Conservation (phyloP, 2,888 invertebrate genomes). For the Epinotia demarniana region DNA sequence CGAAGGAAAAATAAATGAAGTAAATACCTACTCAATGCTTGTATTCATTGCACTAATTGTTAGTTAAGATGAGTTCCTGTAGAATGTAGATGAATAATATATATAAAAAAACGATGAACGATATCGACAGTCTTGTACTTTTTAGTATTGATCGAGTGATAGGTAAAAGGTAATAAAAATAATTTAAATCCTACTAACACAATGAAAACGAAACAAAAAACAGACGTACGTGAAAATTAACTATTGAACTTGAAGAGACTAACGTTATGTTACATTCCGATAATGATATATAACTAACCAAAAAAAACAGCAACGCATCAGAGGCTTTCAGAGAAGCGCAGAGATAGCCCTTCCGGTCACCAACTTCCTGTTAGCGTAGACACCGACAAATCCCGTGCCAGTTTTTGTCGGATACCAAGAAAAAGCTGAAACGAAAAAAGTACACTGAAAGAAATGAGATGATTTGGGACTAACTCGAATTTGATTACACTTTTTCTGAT, state of each 20-base stretch:
- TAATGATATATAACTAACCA: slow-evolving; percentile 37
- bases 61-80: no score
- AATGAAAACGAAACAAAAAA: no score
- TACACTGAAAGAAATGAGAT: slow-evolving; percentile 30
- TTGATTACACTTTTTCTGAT: slow-evolving; percentile 39
- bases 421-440: slow-evolving; percentile 39
- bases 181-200: no score
- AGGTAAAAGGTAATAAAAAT: no score
- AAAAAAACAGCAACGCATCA: slow-evolving; percentile 48
- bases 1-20: no score
- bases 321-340: slow-evolving; percentile 60
- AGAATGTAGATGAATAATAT: no score
- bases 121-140: no score
- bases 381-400: slow-evolving; percentile 48
- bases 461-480: slow-evolving; percentile 39
- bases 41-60: no score
- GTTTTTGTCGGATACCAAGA: slow-evolving; percentile 49
- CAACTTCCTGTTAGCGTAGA: slow-evolving; percentile 59
- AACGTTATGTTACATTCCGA: background rate
- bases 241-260: background rate
- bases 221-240: no score
- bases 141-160: no score
- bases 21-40: no score
- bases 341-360: slow-evolving; percentile 66
- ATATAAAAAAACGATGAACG: no score